Evolutionary conservation across 2,113 vertebrate genomes (phyloP).

Genomic region (Xiphorhynchus elegans): DNA sequence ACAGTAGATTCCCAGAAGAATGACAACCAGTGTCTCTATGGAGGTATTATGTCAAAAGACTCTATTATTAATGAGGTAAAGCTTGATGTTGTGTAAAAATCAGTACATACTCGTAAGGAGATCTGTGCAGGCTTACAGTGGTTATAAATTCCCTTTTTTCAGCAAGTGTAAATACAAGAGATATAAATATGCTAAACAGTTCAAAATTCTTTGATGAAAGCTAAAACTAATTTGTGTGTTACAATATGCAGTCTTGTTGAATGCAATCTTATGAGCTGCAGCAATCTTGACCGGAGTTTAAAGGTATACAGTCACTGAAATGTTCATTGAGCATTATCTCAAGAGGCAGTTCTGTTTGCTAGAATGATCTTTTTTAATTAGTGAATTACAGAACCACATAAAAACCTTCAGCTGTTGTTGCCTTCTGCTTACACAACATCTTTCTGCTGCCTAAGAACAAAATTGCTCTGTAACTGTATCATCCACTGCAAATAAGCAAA

Average conservation of each 20-base stretch:
- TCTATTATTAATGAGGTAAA: slow-evolving; percentile 70
- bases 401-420: slow-evolving; percentile 16
- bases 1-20: slow-evolving; percentile 25
- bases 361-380: slow-evolving; percentile 52
- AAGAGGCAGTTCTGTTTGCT: slow-evolving; percentile 59
- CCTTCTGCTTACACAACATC: slow-evolving; percentile 45
- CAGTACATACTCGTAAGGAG: slow-evolving; percentile 32
- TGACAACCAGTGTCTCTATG: background rate
- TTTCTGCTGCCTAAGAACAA: slow-evolving; percentile 26
- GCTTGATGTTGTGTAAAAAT: slow-evolving; percentile 24
- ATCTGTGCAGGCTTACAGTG: background rate
- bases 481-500: background rate
- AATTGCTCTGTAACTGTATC: slow-evolving; percentile 41
- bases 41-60: slow-evolving; percentile 19
- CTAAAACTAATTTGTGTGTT: slow-evolving; percentile 36
- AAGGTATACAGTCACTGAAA: slow-evolving; percentile 52
- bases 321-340: slow-evolving; percentile 69
- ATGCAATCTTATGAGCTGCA: slow-evolving; percentile 36
- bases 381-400: slow-evolving; percentile 40
- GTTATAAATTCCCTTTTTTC: slow-evolving; percentile 69
- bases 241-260: slow-evolving; percentile 18
- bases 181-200: slow-evolving; percentile 53
- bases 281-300: slow-evolving; percentile 49
- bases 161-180: slow-evolving; percentile 61
- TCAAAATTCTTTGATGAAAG: slow-evolving; percentile 36